Conservation (phyloP, 2,113 vertebrate species). For the Pseudorectes ferrugineus region DNA sequence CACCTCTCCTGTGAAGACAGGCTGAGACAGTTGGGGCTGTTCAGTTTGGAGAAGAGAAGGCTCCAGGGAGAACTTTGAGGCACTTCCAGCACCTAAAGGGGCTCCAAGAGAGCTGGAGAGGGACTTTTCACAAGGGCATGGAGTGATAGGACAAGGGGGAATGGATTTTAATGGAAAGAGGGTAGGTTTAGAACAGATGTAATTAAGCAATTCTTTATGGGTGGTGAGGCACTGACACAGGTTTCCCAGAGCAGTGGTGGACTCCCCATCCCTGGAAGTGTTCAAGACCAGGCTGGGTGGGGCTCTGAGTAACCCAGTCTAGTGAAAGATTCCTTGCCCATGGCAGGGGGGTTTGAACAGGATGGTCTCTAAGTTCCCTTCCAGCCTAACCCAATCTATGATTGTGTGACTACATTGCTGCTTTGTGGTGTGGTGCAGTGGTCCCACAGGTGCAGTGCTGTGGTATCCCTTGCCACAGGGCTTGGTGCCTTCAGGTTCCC, state of each 20-base stretch:
- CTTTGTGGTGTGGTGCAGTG: background rate
- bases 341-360: background rate
- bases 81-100: background rate
- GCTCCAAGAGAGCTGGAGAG: background rate
- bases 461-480: background rate
- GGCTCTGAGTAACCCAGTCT: background rate
- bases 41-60: background rate
- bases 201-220: background rate
- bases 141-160: background rate
- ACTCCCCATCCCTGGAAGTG: background rate
- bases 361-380: background rate
- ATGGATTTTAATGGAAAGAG: background rate
- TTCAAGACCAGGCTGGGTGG: background rate
- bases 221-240: background rate
- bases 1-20: background rate
- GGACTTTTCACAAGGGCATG: background rate
- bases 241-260: background rate
- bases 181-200: background rate
- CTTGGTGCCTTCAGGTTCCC: background rate
- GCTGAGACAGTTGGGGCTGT: background rate
- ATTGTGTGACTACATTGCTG: accelerated
- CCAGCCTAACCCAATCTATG: background rate
- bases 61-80: background rate
- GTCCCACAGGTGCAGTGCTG: background rate
- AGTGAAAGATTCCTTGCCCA: background rate